A percentile compares a stretch with the other conserved stretches of the same genome.
These are phyloP conservation scores for Entomobrya multifasciata DNA, from an alignment of 2,888 invertebrate genomes.

Conservation along the genomic window DNA sequence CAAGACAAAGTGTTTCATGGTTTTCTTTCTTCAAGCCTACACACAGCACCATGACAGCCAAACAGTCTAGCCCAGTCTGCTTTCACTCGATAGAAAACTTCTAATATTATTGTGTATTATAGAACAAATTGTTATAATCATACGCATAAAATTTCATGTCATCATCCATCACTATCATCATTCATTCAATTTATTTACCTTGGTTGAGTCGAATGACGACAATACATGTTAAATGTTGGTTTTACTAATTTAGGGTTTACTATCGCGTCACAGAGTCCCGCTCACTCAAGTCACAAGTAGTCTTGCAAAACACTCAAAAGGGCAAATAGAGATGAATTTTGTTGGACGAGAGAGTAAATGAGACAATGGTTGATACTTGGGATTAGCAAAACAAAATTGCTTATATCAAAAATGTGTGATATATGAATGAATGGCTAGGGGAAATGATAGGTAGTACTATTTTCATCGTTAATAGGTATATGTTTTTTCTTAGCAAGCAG, in stretches of 20 bases:
- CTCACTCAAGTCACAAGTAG: background rate
- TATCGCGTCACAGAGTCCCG: background rate
- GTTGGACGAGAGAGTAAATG: background rate
- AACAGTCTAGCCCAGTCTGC: background rate
- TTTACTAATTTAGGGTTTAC: constrained; percentile 14
- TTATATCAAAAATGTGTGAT: no score
- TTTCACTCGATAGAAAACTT: background rate
- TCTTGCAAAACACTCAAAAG: background rate
- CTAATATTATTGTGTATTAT: no score
- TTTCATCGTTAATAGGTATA: no score
- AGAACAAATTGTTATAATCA: background rate
- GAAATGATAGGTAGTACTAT: no score
- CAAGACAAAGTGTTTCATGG: no score
- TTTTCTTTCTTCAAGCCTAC: no score
- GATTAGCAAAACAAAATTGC: no score
- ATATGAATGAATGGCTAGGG: no score
- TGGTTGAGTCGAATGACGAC: constrained; percentile 8
- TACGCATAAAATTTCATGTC: background rate
- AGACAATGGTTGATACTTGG: no score
- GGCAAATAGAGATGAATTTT: background rate
- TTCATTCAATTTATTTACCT: constrained; percentile 29
- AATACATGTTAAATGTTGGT: constrained; percentile 11
- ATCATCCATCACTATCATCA: background rate
- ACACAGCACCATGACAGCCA: no score
- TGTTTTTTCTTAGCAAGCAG: no score